phyloP scores from a whole-genome alignment of 2,113 vertebrate genomes.

The Ameiurus melas region DNA sequence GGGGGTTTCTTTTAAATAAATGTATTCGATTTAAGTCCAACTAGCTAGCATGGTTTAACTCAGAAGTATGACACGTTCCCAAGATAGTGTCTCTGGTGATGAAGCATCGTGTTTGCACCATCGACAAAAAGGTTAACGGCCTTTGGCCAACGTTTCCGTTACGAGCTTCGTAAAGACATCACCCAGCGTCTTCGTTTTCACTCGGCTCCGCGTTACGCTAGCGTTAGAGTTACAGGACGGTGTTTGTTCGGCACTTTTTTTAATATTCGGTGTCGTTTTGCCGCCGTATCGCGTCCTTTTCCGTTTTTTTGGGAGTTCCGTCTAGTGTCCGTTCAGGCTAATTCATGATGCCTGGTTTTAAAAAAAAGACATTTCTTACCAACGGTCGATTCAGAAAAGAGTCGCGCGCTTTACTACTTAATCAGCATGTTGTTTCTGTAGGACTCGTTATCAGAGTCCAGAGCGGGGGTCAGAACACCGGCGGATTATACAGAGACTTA shows the following conservation, averaged over 20 bases:
- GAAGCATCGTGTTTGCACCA: neutral
- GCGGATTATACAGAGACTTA: no score
- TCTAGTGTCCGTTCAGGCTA: no score
- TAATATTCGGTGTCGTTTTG: neutral
- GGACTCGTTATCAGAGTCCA: neutral
- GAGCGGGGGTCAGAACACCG: neutral
- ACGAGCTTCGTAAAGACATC: neutral
- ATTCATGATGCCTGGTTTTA: neutral
- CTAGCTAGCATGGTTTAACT: neutral
- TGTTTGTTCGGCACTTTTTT: neutral
- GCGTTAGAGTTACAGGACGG: neutral
- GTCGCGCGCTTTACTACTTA: no score
- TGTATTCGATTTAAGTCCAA: no score
- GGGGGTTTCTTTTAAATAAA: neutral
- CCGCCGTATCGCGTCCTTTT: neutral
- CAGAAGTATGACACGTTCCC: neutral
- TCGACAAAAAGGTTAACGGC: neutral
- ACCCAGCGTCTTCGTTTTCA: neutral
- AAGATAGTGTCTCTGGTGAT: neutral
- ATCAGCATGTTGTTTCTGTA: neutral
- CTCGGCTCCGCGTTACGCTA: neutral
- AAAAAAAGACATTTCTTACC: no score
- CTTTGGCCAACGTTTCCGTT: neutral
- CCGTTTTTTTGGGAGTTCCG: neutral
- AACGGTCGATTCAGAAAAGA: neutral